A percentile compares a stretch with the other conserved stretches of the same genome.
Conservation (phyloP, 1,140 invertebrate species). For the Nomia melanderi region DNA sequence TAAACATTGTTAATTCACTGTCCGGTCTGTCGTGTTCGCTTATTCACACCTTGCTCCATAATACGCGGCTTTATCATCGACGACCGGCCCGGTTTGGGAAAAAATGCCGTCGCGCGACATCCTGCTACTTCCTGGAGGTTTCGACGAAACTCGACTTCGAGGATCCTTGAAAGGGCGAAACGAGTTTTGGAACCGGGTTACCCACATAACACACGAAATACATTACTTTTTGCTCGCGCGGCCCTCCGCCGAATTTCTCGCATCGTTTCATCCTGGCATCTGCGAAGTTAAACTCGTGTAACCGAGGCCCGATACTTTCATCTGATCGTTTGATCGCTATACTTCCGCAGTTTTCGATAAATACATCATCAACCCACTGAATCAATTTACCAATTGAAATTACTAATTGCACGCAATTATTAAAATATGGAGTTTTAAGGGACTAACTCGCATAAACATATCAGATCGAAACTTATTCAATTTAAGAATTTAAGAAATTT, state of each 20-base stretch:
- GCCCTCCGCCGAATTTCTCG: not conserved
- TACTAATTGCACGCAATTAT: too few species aligned
- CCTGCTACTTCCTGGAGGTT: constrained; percentile 31
- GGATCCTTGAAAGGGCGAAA: constrained; percentile 32
- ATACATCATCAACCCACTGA: not conserved
- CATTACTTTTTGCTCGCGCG: not conserved
- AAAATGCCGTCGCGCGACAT: constrained; percentile 10
- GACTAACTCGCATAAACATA: too few species aligned
- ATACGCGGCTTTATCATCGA: not conserved
- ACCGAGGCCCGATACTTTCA: not conserved
- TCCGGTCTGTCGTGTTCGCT: not conserved
- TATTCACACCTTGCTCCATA: not conserved
- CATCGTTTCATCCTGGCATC: too few species aligned
- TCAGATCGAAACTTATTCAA: too few species aligned
- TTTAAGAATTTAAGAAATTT: too few species aligned
- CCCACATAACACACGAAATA: constrained; percentile 15
- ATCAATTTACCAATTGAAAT: too few species aligned
- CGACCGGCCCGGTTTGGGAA: not conserved
- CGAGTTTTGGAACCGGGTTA: constrained; percentile 45
- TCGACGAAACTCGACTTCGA: constrained; percentile 20
- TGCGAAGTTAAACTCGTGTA: not conserved
- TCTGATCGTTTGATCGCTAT: not conserved
- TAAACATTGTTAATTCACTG: not conserved
- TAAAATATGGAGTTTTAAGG: too few species aligned
- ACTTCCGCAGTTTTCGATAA: not conserved